Evolutionary conservation across 2,113 vertebrate genomes (phyloP).

Genomic region (Tachysurus fulvidraco): DNA sequence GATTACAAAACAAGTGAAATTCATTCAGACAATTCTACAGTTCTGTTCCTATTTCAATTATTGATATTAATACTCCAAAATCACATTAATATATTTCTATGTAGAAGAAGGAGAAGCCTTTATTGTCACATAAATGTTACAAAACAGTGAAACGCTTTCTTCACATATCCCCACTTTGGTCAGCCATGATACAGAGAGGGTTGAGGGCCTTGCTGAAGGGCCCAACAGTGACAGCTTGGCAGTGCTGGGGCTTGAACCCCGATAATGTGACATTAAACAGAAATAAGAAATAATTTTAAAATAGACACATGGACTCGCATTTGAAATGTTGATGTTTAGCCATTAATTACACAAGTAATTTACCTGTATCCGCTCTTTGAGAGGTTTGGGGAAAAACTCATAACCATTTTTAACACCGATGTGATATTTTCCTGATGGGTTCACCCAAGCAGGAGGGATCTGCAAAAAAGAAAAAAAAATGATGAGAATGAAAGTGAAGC

Average conservation of each 20-base stretch:
- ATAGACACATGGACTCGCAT: not conserved
- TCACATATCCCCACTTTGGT: no score
- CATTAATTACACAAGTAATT: not conserved
- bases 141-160: no score
- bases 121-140: no score
- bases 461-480: conserved; percentile 54
- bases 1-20: not conserved
- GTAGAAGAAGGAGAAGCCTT: no score
- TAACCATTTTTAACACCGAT: conserved; percentile 97
- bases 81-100: no score
- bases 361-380: conserved; percentile 98
- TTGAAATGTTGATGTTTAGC: not conserved
- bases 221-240: no score
- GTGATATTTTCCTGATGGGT: conserved; percentile 91
- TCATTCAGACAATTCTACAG: not conserved
- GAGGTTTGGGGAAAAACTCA: conserved; percentile 96
- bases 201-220: no score
- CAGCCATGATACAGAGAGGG: no score
- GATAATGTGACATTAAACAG: not conserved
- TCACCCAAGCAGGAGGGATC: conserved; percentile 88
- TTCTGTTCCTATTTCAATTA: not conserved
- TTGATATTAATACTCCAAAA: no score
- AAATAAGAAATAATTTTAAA: not conserved
- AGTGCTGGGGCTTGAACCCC: no score
- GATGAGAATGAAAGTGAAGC: conserved; percentile 2